Evolutionary conservation across 2,797 vertebrate genomes (phyloP), one percentile per base, ranked within the genome.

Genomic region (Setipinna tenuifilis): DNA sequence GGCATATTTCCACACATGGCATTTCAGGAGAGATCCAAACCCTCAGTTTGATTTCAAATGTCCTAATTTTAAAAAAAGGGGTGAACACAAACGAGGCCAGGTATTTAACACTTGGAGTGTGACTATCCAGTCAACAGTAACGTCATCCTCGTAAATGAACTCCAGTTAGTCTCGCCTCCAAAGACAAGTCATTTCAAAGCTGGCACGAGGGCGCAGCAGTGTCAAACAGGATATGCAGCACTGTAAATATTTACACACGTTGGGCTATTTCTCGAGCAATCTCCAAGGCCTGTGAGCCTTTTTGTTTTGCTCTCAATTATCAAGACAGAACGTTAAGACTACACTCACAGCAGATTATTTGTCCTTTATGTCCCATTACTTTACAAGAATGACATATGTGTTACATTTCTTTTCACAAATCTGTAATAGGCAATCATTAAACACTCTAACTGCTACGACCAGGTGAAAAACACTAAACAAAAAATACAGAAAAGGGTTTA

Each of bases 191-290:
- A 19, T 65, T 65, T 17, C n/a, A 65, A 78, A 78, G 41, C 71
- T 78, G 71, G 35, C 71, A 78, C 71, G 71, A 78, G 35, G 35
- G 71, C 35, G 71, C 71, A 19, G 17, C 35, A 78, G 71, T 7
- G 71, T 78, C 19, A 44, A 41, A 78, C 35, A 78, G 71, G 71
- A 78, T 78, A 21, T 19, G 35, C 71, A 41, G 17, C 71, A 78
- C 35, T 78, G 71, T 44, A 31, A 44, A 78, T 78, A 35, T 78
- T 78, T 78, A 78, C 71, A 41, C 35, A 17, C 71, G 31, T 78
- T 78, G 35, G 35, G 28, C 68, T 35, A 19, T 75, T 35, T 75
- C 31, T 6, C 19, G 28, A 4, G 7, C 71, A 41, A 44, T 44
- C 31, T 41, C 16, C 31, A 41, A 41, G 31, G 25, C 35, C 31